These are phyloP conservation scores for Gobionotothen gibberifrons DNA, from an alignment of 2,797 vertebrate genomes.

Conservation along the genomic window DNA sequence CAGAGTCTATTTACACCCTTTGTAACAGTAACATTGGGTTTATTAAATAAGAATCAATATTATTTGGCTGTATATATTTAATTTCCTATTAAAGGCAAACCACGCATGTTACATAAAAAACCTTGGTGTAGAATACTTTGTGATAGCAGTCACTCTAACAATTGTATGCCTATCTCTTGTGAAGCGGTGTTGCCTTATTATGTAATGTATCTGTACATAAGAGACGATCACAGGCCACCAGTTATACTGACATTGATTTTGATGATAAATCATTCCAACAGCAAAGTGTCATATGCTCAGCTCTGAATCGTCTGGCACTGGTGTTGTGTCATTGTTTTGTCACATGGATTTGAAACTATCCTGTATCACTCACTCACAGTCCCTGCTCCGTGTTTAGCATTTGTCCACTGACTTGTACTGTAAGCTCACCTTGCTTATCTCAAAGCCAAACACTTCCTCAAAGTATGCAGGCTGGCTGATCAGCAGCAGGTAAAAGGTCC, in stretches of 20 bases:
- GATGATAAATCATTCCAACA: conserved; percentile 20
- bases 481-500: conserved; percentile 94
- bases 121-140: background rate
- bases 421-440: conserved; percentile 91
- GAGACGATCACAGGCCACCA: conserved; percentile 5
- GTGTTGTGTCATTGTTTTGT: background rate
- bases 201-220: conserved; percentile 13
- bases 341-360: background rate
- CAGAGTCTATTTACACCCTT: background rate
- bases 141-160: background rate
- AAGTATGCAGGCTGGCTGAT: conserved; percentile 96
- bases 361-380: background rate
- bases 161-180: background rate
- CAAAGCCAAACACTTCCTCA: conserved; percentile 94
- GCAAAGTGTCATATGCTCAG: conserved; percentile 18
- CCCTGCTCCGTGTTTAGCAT: background rate
- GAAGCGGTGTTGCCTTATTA: conserved; percentile 7
- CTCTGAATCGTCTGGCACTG: background rate
- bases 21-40: background rate
- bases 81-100: background rate
- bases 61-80: background rate
- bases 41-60: background rate
- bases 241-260: conserved; percentile 29
- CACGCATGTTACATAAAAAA: background rate
- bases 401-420: background rate